Evolutionary conservation across 1,140 invertebrate genomes (phyloP), one percentile per base, ranked within the genome.

Genomic region (Lithobius niger): DNA sequence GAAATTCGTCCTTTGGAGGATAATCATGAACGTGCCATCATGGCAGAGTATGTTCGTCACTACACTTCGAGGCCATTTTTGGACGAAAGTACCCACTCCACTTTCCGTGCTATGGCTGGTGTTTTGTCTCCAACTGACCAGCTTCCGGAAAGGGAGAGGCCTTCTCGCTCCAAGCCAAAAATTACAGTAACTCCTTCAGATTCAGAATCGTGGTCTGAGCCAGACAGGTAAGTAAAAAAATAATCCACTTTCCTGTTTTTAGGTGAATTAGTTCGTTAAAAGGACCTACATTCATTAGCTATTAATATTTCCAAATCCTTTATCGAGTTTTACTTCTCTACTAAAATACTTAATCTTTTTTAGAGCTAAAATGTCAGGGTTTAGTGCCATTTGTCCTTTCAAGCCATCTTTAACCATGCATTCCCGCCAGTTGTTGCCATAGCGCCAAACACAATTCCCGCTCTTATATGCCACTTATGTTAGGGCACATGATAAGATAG

Each of bases 181-280:
- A 22, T 15, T 13, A 21, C 10, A 10, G 15, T 47, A 21, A 15
- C 44, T 13, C 44, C 44, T 13, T 13, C 44, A 21, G 44, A 47
- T 47, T 47, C 44, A 21, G 44, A 47, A 21, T 47, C 44, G 15
- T 47, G 44, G 44, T 47, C 44, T 6, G 44, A 47, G 22, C 44
- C 44, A 10, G 44, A 47, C 22, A 47, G 44, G 44, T 47, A 47
- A 18, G 44, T 13, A 40, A n/a, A n/a, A n/a, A n/a, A n/a, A n/a
- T n/a, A n/a, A n/a, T n/a, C n/a, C n/a, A 40, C 18, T 40, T 13
- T 40, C 18, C 10, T 18, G 18, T 40, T 40, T 40, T 40, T 40
- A 40, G 31, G 10, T 18, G 10, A 40, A 13, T 40, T 18, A 40
- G 10, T 10, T 40, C 31, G 10, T 13, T 40, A 13, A 13, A 13